Conservation (phyloP, 1,140 invertebrate species). For the Panagrolaimus sp. region DNA sequence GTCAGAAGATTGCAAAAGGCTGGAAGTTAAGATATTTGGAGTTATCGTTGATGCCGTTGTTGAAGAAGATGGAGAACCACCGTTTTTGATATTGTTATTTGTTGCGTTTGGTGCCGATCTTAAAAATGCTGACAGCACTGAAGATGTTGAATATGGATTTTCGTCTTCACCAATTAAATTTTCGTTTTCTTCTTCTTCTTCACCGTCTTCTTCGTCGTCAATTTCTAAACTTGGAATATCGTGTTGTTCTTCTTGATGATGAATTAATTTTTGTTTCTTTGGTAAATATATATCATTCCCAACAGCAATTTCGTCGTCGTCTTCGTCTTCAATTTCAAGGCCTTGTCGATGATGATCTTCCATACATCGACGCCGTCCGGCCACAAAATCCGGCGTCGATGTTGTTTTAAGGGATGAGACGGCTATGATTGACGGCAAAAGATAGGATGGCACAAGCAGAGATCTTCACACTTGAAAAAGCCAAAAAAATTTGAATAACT, state of each 20-base stretch:
- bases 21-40: neutral
- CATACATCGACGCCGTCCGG: slow-evolving; percentile 11
- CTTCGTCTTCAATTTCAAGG: too few species aligned
- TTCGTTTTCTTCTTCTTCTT: neutral
- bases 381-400: neutral
- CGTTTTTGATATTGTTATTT: too few species aligned
- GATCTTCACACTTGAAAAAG: too few species aligned
- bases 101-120: too few species aligned
- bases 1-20: neutral
- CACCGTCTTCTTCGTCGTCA: neutral
- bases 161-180: neutral
- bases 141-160: too few species aligned
- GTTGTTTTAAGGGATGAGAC: neutral
- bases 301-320: too few species aligned
- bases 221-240: neutral
- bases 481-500: too few species aligned
- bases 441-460: neutral
- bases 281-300: neutral
- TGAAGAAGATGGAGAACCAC: too few species aligned
- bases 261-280: neutral
- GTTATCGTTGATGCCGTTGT: too few species aligned
- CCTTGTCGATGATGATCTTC: neutral
- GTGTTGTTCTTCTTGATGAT: slow-evolving; percentile 9
- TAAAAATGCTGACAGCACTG: too few species aligned
- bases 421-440: neutral